A percentile compares a stretch with the other conserved stretches of the same genome.
These are phyloP conservation scores for Xenopus laevis DNA, from an alignment of 2,113 vertebrate species.

Conservation along the genomic window DNA sequence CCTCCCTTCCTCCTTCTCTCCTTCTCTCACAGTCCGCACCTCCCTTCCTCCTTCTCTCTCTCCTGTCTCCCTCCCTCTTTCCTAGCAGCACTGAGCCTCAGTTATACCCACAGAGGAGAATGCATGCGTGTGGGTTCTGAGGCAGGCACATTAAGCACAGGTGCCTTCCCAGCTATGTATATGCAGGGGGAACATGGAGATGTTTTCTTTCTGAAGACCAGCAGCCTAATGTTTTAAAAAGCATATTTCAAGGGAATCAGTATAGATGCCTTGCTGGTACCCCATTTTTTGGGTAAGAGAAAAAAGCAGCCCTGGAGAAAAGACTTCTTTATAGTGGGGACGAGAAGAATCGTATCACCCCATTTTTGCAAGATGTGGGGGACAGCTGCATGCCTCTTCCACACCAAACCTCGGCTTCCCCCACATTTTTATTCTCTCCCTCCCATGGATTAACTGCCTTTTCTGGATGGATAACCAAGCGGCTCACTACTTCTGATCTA, in stretches of 20 bases:
- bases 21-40: neutral
- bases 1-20: neutral
- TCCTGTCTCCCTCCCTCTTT: constrained; percentile 18
- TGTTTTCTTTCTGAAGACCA: neutral
- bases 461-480: constrained; percentile 32
- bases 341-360: constrained; percentile 34
- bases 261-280: constrained; percentile 6
- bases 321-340: constrained; percentile 24
- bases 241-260: neutral
- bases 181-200: constrained; percentile 2
- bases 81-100: constrained; percentile 32
- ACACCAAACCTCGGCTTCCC: constrained; percentile 19
- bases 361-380: constrained; percentile 40
- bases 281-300: constrained; percentile 7
- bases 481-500: constrained; percentile 7
- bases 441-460: constrained; percentile 28
- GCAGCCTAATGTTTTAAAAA: constrained; percentile 4
- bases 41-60: neutral
- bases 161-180: constrained; percentile 4
- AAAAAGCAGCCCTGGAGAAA: constrained; percentile 27
- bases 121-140: constrained; percentile 16
- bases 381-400: constrained; percentile 22
- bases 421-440: constrained; percentile 6
- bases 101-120: constrained; percentile 5
- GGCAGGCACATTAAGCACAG: constrained; percentile 22